Evolutionary conservation across 2,113 vertebrate species (phyloP), one percentile per base, ranked within the genome.

Genomic region (Forbesichthys agassizii): DNA sequence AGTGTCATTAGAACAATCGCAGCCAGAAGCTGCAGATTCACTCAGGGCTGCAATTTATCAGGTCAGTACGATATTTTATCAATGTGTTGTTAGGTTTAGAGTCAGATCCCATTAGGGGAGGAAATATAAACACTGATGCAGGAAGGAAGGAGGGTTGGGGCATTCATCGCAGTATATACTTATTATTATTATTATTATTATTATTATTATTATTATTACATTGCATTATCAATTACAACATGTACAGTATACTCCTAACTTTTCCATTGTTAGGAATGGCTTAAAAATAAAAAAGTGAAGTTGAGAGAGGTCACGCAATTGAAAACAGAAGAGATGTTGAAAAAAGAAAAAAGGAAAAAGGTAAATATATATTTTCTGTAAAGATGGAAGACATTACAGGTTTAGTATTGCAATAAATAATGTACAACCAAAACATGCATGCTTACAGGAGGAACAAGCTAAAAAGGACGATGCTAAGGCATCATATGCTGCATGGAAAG

Each of bases 401-500:
- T 42, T 42, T 42, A 42, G 5, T 42, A 42, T 42, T 42, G 36
- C 36, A 42, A 42, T 42, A 42, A 42, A 42, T 5, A 42, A 42
- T 42, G 36, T 42, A 42, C 36, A 42, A 42, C 36, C 36, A 42
- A 42, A 42, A 42, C 36, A 42, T 42, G 36, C 36, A 42, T 42
- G 36, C 5, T 42, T 42, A 1, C 70, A 94, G 93, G 84, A 92
- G 5, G 80, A 72, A 61, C 54, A 42, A 4, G 61, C 87, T 61
- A 96, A 95, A 88, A 95, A 84, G 85, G 91, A 93, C 64, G 95
- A 95, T 74, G 94, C 95, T 10, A 82, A 88, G 68, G 93, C 92
- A 3, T 95, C 95, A 11, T 99, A 94, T 70, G 89, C 94, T 73
- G 95, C 96, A 18, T 99, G 98, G 98, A 96, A 95, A 73, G 90